A percentile compares a stretch with the other conserved stretches of the same genome.
phyloP scores from a whole-genome alignment of 2,113 vertebrate genomes.

The Marmota monax region DNA sequence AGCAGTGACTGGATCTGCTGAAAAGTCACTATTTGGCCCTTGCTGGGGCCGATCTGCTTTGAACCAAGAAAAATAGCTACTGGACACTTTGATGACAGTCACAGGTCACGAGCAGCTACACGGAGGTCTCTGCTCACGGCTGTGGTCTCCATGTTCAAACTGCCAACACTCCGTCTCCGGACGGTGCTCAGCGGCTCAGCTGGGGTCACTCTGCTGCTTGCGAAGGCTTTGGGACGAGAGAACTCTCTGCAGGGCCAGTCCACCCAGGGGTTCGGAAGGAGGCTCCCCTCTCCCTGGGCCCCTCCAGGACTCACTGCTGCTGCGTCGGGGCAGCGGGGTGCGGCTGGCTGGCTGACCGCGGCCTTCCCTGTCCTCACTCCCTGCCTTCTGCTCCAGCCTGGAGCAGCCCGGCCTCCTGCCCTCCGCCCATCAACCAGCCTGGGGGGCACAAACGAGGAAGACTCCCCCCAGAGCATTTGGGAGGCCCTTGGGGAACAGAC shows the following conservation, averaged over 20 bases:
- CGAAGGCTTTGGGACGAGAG: neutral
- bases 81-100: neutral
- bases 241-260: neutral
- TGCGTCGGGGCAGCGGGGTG: neutral
- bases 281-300: neutral
- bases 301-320: neutral
- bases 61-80: neutral
- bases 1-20: neutral
- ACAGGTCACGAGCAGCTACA: too few relatives aligned
- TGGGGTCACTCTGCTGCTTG: rapidly evolving
- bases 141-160: too few relatives aligned
- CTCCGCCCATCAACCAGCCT: neutral
- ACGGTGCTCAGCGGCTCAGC: neutral
- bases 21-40: neutral
- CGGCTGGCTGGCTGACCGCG: neutral
- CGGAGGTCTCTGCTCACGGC: too few relatives aligned
- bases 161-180: too few relatives aligned
- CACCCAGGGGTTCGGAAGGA: neutral
- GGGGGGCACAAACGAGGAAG: neutral
- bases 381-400: too few relatives aligned
- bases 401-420: neutral
- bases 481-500: neutral
- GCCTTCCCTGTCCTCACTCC: neutral
- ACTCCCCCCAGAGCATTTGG: neutral
- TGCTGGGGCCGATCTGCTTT: neutral